phyloP scores from a whole-genome alignment of 2,113 vertebrate species.

The Mungos mungo region DNA sequence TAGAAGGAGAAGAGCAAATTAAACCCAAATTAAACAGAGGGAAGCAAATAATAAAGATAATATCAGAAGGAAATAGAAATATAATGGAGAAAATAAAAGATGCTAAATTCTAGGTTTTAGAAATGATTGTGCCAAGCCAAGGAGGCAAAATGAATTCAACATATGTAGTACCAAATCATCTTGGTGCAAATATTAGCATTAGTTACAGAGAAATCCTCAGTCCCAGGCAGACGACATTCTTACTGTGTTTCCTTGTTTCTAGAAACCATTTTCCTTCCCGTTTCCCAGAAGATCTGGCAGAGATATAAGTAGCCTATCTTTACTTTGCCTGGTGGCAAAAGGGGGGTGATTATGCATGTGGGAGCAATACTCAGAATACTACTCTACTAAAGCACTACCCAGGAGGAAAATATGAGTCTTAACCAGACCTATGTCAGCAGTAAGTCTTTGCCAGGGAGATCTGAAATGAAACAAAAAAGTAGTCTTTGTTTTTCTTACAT shows the following conservation, averaged over 20 bases:
- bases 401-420: neutral
- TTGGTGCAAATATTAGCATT: neutral
- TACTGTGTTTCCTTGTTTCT: neutral
- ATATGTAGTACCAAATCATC: neutral
- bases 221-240: neutral
- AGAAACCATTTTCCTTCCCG: neutral
- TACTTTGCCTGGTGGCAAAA: neutral
- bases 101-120: neutral
- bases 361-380: neutral
- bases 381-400: neutral
- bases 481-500: neutral
- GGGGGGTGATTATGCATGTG: neutral
- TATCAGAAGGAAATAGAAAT: neutral
- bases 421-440: neutral
- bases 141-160: neutral
- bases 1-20: neutral
- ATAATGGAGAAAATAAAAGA: neutral
- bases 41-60: neutral
- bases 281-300: slow-evolving; percentile 19
- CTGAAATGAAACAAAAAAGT: neutral
- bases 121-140: neutral
- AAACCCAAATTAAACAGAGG: slow-evolving; percentile 13
- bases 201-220: neutral
- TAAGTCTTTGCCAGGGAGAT: neutral
- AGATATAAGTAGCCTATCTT: neutral